Base-by-base conservation (phyloP, 1,140 invertebrate species). In the Potamilus streckersoni region DNA sequence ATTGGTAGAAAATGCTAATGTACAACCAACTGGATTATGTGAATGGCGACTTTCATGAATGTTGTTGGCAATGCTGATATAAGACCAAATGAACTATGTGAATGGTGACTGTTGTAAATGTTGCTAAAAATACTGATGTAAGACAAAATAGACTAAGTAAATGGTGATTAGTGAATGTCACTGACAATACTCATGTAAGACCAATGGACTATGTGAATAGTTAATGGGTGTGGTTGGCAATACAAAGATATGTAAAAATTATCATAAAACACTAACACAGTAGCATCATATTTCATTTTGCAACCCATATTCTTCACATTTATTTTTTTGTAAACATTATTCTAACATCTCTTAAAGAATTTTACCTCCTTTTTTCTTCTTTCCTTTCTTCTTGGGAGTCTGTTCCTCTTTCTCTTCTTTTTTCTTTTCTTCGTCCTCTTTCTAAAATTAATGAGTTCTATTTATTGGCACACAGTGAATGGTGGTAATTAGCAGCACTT, bases 361-460 rank as follows among this genome's bases (percentile, higher is more conserved):
- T 31, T 13, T 61, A 78, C 75, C 80, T 78, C 79, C 80, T 70
- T 80, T 79, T 73, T 79, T 82, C 69, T 80, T 79, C 75, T 82
- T 79, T 78, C 69, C 83, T 78, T 20, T 75, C 68, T 78, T 76
- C 74, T 62, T 74, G 38, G 20, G 60, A 67, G 71, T 77, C 17
- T 49, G 65, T 38, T 69, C 60, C 57, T 77, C 72, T 49, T 61
- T 31, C 16, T 81, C 76, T 69, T 69, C 23, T 59, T 74, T 59
- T 59, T 71, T 64, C 23, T 71, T 69, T 67, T 76, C 71, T 65
- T 69, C 71, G 0, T 65, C 58, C 60, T 74, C 69, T 59, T 15
- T 70, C 65, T 72, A 20, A 17, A 72, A 56, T 60, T 14, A 27
- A n/a, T 59, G 27, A 58, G 20, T 57, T 31, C 2, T 60, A 70